These are phyloP conservation scores for Mongoloraphidia duomilia DNA, from an alignment of 2,888 invertebrate species.

Conservation along the genomic window DNA sequence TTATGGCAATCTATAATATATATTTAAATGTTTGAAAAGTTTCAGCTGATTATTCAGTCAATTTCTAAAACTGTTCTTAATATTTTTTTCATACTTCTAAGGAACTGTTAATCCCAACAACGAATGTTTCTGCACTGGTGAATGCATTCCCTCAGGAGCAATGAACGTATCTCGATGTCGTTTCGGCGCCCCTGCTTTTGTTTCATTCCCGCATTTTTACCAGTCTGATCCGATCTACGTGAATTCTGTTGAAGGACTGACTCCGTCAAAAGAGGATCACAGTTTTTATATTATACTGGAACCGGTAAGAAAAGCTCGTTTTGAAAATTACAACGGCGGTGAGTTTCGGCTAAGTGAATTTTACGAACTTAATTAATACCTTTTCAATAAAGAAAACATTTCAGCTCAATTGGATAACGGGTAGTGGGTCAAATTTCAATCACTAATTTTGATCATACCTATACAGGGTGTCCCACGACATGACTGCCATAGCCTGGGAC, in stretches of 20 bases:
- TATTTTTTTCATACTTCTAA: slow-evolving; percentile 22
- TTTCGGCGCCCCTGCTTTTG: slow-evolving; percentile 67
- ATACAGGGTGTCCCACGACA: no score
- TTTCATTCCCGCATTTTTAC: slow-evolving; percentile 74
- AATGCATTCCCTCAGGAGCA: slow-evolving; percentile 57
- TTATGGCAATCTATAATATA: no score
- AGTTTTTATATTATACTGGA: slow-evolving; percentile 63
- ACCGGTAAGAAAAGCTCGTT: slow-evolving; percentile 39
- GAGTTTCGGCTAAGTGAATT: not conserved
- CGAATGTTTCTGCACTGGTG: slow-evolving; percentile 57
- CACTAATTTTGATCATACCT: no score
- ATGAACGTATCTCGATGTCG: slow-evolving; percentile 68
- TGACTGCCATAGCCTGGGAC: no score
- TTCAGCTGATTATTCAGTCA: not conserved
- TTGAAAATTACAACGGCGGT: not conserved
- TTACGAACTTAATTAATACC: not conserved
- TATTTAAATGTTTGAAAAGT: no score
- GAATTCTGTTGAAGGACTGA: slow-evolving; percentile 50
- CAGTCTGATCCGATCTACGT: slow-evolving; percentile 54
- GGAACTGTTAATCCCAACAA: slow-evolving; percentile 44
- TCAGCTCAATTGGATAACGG: no score
- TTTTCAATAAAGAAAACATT: not conserved
- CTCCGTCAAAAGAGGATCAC: slow-evolving; percentile 52
- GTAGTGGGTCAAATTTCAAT: no score
- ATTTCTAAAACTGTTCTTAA: not conserved